Conservation (phyloP, 2,797 vertebrate genomes). For the Australoheros facetus region DNA sequence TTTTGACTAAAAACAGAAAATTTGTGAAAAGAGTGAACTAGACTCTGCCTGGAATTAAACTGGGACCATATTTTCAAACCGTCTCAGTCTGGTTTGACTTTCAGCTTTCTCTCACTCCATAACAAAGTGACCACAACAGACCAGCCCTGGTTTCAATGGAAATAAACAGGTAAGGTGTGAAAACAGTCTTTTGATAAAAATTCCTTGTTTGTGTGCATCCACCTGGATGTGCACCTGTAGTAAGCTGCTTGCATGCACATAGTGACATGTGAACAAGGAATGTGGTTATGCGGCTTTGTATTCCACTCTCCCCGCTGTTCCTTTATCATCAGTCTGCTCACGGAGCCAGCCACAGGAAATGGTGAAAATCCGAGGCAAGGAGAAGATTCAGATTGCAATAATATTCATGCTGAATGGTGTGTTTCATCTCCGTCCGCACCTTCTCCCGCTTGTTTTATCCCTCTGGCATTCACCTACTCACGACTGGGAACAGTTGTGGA, state of each 20-base stretch:
- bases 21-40: background rate
- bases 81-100: background rate
- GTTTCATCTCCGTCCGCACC: constrained; percentile 39
- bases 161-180: background rate
- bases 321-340: constrained; percentile 44
- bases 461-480: constrained; percentile 4
- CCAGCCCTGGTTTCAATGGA: background rate
- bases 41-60: background rate
- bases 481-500: background rate
- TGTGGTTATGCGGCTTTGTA: constrained; percentile 37
- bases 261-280: constrained; percentile 21
- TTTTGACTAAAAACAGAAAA: background rate
- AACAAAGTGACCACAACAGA: background rate
- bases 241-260: background rate
- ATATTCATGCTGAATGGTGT: constrained; percentile 48
- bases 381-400: constrained; percentile 59
- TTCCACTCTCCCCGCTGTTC: constrained; percentile 29
- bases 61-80: background rate
- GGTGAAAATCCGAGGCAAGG: constrained; percentile 31
- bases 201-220: constrained; percentile 4
- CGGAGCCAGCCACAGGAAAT: constrained; percentile 36
- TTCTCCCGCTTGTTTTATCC: constrained; percentile 13
- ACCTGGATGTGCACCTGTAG: background rate
- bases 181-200: background rate
- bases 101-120: background rate